Evolutionary conservation across 2,888 invertebrate species (phyloP).

Genomic region (Caprella mutica): DNA sequence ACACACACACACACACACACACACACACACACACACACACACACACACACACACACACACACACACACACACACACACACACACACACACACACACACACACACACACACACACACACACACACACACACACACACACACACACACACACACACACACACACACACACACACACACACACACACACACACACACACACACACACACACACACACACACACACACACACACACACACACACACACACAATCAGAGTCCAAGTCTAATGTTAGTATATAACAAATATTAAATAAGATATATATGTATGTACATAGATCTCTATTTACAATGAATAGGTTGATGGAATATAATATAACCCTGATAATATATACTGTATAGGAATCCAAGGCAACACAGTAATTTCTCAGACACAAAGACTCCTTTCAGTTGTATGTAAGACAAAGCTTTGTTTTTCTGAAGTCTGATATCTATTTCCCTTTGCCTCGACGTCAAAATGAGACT

Average conservation of each 20-base stretch:
- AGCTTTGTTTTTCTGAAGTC: no score
- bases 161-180: not conserved
- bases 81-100: not conserved
- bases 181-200: not conserved
- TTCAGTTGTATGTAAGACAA: no score
- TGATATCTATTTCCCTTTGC: no score
- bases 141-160: not conserved
- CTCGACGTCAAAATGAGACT: no score
- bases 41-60: no score
- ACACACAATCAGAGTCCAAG: not conserved
- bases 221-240: not conserved
- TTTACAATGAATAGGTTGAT: not conserved
- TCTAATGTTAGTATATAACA: not conserved
- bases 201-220: not conserved
- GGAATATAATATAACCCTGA: not conserved
- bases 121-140: not conserved
- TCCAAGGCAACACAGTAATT: no score
- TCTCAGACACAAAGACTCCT: no score
- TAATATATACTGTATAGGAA: no score
- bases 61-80: no score
- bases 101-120: not conserved
- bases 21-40: no score
- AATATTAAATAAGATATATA: not conserved
- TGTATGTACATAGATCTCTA: not conserved
- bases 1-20: no score